Evolutionary conservation across 2,113 vertebrate species (phyloP), one percentile per base, ranked within the genome.

Genomic region (Rhagologus leucostigma): DNA sequence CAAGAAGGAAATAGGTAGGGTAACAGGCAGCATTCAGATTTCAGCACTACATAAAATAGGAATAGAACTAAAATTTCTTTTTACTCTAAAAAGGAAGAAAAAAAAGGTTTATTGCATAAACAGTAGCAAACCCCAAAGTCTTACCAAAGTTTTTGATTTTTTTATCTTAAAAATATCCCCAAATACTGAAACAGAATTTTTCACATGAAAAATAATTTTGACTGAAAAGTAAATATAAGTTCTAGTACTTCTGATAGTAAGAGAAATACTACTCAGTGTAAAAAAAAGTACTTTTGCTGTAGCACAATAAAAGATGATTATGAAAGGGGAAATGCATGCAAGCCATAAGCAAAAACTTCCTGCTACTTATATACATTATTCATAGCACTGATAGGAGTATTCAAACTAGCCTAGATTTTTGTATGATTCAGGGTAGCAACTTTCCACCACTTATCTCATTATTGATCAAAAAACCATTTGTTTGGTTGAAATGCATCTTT

Each of bases 221-320:
- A 52, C 15, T 56, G 37, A 85, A 85, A 82, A 83, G 2, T 67
- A 89, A 69, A 62, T 27, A 88, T 49, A 60, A 81, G 16, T 62
- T 88, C 37, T 65, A 39, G 30, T 76, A 55, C 20, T 90, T 93
- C 30, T 79, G 33, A 70, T 39, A 83, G 37, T 56, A 83, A 73
- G n/a, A 84, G 14, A 85, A 87, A 62, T 85, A 85, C 11, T 82
- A 46, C 16, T 82, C 49, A 65, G 9, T 65, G 29, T 37, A 53
- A 83, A 46, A 87, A 86, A 82, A 87, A 55, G 37, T 46, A 47
- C 7, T 79, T 89, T n/a, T 89, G 4, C 37, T 44, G 16, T 59
- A 77, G 27, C 55, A 96, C 82, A 97, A 96, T 91, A 63, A 86
- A 85, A 70, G 84, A 77, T 94, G 85, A 96, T 96, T 96, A 73